Evolutionary conservation across 1,140 invertebrate genomes (phyloP).

Genomic region (Harlomillsia oculata): DNA sequence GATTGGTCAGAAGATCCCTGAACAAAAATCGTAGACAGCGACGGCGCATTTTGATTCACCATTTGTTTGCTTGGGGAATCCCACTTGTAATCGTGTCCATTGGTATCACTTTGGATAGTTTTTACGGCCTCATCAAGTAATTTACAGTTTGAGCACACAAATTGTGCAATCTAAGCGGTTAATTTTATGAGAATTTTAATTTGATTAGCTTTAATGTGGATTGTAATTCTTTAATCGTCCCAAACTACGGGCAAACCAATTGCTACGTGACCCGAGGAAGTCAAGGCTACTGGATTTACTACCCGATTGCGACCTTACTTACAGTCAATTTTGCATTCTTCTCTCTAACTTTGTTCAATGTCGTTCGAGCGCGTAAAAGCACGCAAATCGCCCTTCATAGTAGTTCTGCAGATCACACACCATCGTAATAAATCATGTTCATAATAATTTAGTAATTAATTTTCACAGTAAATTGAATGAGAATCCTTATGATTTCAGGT

Average conservation of each 20-base stretch:
- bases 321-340: slow-evolving; percentile 15
- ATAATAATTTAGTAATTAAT: neutral
- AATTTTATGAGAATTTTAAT: neutral
- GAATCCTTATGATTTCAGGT: slow-evolving; percentile 40
- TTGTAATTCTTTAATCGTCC: slow-evolving; percentile 5
- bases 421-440: neutral
- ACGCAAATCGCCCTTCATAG: neutral
- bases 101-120: neutral
- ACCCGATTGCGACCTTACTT: slow-evolving; percentile 14
- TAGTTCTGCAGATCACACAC: neutral
- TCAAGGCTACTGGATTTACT: slow-evolving; percentile 12
- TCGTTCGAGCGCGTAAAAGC: slow-evolving; percentile 8
- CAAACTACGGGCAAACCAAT: slow-evolving; percentile 14
- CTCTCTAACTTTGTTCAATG: slow-evolving; percentile 3
- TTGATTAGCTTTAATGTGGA: neutral
- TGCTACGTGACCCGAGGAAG: slow-evolving; percentile 12
- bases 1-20: neutral
- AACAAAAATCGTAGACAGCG: neutral
- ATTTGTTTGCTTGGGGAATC: slow-evolving; percentile 13
- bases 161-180: neutral
- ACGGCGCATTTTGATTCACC: slow-evolving; percentile 6
- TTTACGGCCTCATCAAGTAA: neutral
- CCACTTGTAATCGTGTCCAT: slow-evolving; percentile 3
- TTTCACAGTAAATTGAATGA: neutral
- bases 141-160: neutral